Evolutionary conservation across 2,113 vertebrate genomes (phyloP).

Genomic region (Gopherus evgoodei): DNA sequence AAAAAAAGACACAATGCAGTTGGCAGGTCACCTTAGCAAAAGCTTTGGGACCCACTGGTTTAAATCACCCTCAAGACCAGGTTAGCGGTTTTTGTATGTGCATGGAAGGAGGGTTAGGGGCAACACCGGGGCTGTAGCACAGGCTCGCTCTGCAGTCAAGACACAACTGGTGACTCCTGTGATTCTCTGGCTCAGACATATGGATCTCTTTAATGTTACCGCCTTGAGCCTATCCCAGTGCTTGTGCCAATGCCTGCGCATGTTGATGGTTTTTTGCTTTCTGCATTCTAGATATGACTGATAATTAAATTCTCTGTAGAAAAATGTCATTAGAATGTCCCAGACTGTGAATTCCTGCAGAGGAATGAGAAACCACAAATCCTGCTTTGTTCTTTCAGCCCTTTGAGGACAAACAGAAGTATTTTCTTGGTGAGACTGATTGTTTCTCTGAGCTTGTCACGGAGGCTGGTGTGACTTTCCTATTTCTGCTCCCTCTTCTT

Average conservation of each 20-base stretch:
- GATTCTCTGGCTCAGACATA: not conserved
- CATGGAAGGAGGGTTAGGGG: too few relatives aligned
- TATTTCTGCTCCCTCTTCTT: not conserved
- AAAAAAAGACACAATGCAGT: too few relatives aligned
- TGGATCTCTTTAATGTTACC: not conserved
- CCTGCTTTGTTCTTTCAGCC: not conserved
- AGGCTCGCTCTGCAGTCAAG: too few relatives aligned
- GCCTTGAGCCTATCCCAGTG: not conserved
- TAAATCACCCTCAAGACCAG: too few relatives aligned
- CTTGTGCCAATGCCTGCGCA: rapidly evolving
- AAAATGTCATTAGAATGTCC: not conserved
- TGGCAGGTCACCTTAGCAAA: too few relatives aligned
- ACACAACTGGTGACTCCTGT: not conserved
- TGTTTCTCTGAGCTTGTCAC: rapidly evolving
- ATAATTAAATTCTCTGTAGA: not conserved
- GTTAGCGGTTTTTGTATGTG: too few relatives aligned
- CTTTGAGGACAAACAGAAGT: not conserved
- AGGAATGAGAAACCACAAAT: not conserved
- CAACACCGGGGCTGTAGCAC: too few relatives aligned
- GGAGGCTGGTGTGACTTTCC: not conserved
- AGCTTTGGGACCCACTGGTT: too few relatives aligned
- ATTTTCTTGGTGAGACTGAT: rapidly evolving
- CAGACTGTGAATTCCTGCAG: not conserved
- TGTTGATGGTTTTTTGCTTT: not conserved
- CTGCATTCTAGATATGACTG: not conserved